Evolutionary conservation across 2,113 vertebrate species (phyloP).

Genomic region (Ceuthmochares aereus): DNA sequence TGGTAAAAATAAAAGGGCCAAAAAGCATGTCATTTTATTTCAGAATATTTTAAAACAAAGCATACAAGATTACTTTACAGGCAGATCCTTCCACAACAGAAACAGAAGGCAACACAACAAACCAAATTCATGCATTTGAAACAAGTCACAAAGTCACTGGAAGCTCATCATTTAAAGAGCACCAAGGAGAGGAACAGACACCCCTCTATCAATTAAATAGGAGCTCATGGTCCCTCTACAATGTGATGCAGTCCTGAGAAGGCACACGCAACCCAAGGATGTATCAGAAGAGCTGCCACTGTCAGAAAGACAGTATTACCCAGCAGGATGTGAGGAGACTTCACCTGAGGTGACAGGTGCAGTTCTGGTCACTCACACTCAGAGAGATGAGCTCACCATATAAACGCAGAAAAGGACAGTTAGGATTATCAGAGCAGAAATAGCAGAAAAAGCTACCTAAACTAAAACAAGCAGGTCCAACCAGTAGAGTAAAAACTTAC

Average conservation of each 20-base stretch:
- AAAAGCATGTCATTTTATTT: background rate
- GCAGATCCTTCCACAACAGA: background rate
- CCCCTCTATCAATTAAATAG: rapidly evolving
- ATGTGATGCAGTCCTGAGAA: background rate
- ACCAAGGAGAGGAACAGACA: background rate
- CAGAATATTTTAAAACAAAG: background rate
- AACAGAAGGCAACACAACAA: background rate
- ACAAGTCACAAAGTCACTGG: background rate
- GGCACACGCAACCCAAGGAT: rapidly evolving
- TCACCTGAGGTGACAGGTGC: background rate
- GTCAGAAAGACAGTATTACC: background rate
- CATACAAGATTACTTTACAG: background rate
- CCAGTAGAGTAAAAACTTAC: background rate
- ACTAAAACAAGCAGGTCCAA: background rate
- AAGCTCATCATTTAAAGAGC: background rate
- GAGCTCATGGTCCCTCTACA: background rate
- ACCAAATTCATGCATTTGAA: background rate
- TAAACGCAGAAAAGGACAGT: background rate
- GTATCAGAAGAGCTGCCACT: background rate
- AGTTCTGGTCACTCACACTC: background rate
- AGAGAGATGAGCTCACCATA: background rate
- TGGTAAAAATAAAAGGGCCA: background rate
- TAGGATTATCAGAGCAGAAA: background rate
- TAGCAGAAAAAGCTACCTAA: background rate
- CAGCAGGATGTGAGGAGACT: background rate